phyloP scores from a whole-genome alignment of 2,113 vertebrate species.

The Callipepla squamata region DNA sequence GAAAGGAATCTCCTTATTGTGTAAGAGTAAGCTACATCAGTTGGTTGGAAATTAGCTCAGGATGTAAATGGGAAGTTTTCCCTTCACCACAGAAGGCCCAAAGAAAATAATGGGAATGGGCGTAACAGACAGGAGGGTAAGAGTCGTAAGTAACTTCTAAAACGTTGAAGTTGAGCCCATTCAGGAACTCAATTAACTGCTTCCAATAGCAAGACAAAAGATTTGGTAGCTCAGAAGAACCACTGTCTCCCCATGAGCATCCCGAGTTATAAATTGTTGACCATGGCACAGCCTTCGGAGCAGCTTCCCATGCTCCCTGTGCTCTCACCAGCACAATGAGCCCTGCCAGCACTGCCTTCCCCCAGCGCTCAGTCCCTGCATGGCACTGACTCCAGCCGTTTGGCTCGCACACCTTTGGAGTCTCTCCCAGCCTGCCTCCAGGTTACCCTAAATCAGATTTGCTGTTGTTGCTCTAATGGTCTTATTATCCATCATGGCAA shows the following conservation, averaged over 20 bases:
- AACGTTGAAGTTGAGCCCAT: not conserved
- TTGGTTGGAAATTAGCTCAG: not conserved
- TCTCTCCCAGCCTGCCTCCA: constrained; percentile 38
- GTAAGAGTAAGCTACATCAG: not conserved
- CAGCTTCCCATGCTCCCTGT: not conserved
- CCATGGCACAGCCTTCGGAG: rapidly evolving
- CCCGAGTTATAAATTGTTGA: rapidly evolving
- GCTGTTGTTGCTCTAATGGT: not conserved
- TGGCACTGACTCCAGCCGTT: not conserved
- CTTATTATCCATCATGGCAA: not conserved
- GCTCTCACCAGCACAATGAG: not conserved
- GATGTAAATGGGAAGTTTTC: rapidly evolving
- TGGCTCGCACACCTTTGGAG: not conserved
- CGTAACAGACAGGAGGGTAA: not conserved
- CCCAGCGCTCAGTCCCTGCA: not conserved
- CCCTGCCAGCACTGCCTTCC: not conserved
- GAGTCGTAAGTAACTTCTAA: not conserved
- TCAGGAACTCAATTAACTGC: not conserved
- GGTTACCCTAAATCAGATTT: constrained; percentile 28
- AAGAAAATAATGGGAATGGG: rapidly evolving
- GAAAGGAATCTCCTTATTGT: not conserved
- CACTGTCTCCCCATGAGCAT: rapidly evolving
- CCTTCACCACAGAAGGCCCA: not conserved
- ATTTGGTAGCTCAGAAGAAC: rapidly evolving
- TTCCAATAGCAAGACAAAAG: not conserved